Conservation (phyloP, 2,113 vertebrate species). For the Limanda limanda region DNA sequence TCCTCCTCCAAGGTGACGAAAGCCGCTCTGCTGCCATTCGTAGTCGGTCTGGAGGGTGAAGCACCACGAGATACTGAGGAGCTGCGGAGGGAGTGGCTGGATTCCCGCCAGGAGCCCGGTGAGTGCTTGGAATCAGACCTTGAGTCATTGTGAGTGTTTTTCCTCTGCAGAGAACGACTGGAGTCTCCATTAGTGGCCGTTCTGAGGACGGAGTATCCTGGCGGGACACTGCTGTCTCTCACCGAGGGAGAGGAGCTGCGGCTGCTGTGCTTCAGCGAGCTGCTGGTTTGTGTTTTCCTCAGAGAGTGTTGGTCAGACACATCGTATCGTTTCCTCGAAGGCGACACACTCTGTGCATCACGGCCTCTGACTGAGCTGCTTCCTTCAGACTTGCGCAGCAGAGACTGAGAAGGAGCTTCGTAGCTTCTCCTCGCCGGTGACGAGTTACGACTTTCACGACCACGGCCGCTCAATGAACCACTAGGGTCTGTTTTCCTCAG, state of each 20-base stretch:
- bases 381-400: constrained; percentile 56
- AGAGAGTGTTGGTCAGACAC: constrained; percentile 39
- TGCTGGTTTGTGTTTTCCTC: constrained; percentile 52
- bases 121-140: constrained; percentile 55
- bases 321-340: constrained; percentile 53
- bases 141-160: constrained; percentile 48
- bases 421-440: constrained; percentile 72
- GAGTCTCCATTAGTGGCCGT: constrained; percentile 64
- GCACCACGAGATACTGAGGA: constrained; percentile 67
- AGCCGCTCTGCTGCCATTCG: constrained; percentile 42
- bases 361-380: constrained; percentile 37
- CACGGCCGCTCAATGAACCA: constrained; percentile 31
- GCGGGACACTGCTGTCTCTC: constrained; percentile 43
- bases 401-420: constrained; percentile 62
- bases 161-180: constrained; percentile 42
- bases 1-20: constrained; percentile 47
- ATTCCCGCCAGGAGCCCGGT: constrained; percentile 57
- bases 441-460: constrained; percentile 58
- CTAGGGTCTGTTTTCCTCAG: constrained; percentile 53
- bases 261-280: constrained; percentile 43
- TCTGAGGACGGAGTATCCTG: constrained; percentile 68
- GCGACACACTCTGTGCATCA: constrained; percentile 42
- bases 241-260: constrained; percentile 56
- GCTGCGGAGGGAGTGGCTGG: constrained; percentile 60
- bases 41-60: constrained; percentile 66